Conservation (phyloP, 2,797 vertebrate species). For the Alauda arvensis region DNA sequence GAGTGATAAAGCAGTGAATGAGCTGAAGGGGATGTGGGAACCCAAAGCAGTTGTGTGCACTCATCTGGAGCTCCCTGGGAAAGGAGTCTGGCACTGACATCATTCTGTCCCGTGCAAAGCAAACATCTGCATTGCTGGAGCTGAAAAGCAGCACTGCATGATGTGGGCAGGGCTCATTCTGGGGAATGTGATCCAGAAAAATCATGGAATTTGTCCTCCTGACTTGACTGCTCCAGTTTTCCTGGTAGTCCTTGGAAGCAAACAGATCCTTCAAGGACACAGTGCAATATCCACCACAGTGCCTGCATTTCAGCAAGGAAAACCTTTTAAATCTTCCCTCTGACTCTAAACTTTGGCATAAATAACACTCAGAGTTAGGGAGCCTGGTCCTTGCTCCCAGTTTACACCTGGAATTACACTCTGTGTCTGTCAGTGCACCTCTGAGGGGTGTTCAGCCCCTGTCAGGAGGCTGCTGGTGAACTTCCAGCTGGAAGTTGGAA, state of each 20-base stretch:
- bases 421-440: accelerated
- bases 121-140: background rate
- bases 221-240: background rate
- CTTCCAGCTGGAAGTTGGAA: background rate
- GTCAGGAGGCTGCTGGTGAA: background rate
- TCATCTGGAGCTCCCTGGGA: background rate
- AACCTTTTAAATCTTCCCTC: background rate
- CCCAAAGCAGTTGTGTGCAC: background rate
- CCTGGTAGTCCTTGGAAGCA: background rate
- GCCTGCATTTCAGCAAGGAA: background rate
- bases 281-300: background rate
- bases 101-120: accelerated
- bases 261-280: background rate
- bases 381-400: background rate
- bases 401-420: background rate
- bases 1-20: background rate
- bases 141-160: background rate
- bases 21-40: background rate
- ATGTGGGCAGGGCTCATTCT: background rate
- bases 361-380: background rate
- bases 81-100: background rate
- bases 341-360: background rate
- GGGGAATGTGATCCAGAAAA: background rate
- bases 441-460: background rate
- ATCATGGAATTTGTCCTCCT: background rate